Conservation (phyloP, 2,113 vertebrate species). For the Dipodomys stephensi region DNA sequence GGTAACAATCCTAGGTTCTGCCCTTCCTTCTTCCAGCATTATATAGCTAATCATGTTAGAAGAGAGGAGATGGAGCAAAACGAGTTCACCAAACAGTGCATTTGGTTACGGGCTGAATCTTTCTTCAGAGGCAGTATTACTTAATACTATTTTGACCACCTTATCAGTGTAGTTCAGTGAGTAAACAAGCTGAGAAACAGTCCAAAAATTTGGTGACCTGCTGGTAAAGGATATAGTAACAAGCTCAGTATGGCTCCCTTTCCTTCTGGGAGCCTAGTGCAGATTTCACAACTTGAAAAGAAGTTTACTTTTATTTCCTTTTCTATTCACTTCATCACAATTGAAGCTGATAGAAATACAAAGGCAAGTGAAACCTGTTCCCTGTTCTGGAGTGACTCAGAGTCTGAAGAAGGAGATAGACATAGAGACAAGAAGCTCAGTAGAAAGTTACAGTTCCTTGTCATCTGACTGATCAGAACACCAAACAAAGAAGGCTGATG, state of each 20-base stretch:
- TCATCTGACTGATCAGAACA: neutral
- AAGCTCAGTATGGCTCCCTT: neutral
- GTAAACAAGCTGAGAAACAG: neutral
- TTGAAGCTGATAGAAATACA: neutral
- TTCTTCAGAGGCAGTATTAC: neutral
- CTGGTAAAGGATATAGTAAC: neutral
- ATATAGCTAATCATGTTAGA: neutral
- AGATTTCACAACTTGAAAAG: constrained; percentile 42
- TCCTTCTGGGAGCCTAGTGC: constrained; percentile 14
- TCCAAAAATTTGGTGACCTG: neutral
- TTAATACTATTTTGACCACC: neutral
- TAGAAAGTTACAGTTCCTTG: constrained; percentile 4
- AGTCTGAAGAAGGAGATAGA: neutral
- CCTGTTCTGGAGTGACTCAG: constrained; percentile 13
- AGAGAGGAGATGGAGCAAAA: neutral
- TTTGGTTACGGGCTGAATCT: neutral
- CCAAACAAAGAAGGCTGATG: neutral
- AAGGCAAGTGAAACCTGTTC: constrained; percentile 33
- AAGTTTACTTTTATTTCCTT: constrained; percentile 52
- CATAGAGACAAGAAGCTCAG: neutral
- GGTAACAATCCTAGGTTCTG: neutral
- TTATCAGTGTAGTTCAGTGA: neutral
- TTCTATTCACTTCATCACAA: neutral
- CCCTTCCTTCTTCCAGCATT: neutral
- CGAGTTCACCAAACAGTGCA: neutral